A percentile compares a stretch with the other conserved stretches of the same genome.
Conservation (phyloP, 1,140 invertebrate species). For the Temnothorax longispinosus region DNA sequence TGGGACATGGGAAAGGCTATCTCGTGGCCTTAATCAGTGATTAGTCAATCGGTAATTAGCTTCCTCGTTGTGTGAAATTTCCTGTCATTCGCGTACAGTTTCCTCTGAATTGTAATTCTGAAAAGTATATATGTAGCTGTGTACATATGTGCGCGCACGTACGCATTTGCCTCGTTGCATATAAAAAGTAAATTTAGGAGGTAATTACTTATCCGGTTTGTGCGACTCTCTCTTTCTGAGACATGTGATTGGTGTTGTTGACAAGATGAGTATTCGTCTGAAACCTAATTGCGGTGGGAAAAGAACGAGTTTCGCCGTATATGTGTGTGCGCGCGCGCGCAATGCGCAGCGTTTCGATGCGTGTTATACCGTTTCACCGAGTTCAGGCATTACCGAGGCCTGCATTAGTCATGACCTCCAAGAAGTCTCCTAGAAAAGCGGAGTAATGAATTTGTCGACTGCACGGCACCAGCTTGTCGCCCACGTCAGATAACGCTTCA, state of each 20-base stretch:
- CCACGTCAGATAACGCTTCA: not conserved
- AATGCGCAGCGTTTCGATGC: conserved; percentile 61
- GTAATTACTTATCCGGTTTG: not conserved
- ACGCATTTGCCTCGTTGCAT: not conserved
- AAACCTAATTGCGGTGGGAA: conserved; percentile 65
- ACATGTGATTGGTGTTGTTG: conserved; percentile 12
- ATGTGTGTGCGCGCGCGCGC: conserved; percentile 23
- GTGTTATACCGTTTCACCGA: conserved; percentile 57
- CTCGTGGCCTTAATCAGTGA: conserved; percentile 27
- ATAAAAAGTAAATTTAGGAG: not conserved
- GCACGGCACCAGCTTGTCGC: conserved; percentile 32
- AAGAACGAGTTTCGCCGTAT: conserved; percentile 36
- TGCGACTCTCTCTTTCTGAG: not conserved
- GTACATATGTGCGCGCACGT: not conserved
- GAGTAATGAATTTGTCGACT: conserved; percentile 63
- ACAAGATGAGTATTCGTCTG: conserved; percentile 46
- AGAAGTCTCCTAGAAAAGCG: conserved; percentile 70
- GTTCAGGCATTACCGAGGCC: not conserved
- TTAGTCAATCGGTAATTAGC: conserved; percentile 28
- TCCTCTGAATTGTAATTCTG: not conserved
- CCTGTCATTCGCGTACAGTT: not conserved
- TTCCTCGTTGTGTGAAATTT: conserved; percentile 16
- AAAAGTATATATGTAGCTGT: not conserved
- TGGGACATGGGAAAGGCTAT: not conserved
- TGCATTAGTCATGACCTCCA: conserved; percentile 71